These are phyloP conservation scores for Aplysina aerophoba DNA, from an alignment of 37 sponge, comb jelly and placozoan species.

Conservation along the genomic window DNA sequence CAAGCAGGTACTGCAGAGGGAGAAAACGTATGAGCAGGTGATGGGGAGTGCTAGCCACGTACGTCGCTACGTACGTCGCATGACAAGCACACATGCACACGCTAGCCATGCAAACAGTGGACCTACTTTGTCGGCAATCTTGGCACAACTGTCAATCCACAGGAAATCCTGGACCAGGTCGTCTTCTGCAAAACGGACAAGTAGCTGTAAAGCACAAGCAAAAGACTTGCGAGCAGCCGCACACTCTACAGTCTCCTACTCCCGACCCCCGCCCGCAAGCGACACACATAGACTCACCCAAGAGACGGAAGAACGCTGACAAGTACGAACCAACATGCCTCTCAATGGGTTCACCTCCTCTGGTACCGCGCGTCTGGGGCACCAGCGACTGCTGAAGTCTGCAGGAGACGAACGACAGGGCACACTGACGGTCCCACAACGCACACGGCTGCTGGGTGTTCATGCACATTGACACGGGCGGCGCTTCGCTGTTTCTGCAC, in stretches of 20 bases:
- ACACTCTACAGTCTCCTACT: conserved; percentile 1
- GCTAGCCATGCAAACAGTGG: background rate
- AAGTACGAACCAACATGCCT: too few species aligned
- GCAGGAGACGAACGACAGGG: too few species aligned
- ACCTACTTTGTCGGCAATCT: conserved; percentile 79
- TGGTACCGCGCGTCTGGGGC: too few species aligned
- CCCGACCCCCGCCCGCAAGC: background rate
- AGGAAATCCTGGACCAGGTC: conserved; percentile 76
- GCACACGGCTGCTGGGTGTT: too few species aligned
- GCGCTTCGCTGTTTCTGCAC: too few species aligned
- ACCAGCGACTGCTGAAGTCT: too few species aligned
- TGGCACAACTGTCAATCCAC: conserved; percentile 79
- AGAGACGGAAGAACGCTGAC: too few species aligned
- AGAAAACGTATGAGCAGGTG: too few species aligned
- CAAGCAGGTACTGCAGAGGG: conserved; percentile 69
- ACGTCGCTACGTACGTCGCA: background rate
- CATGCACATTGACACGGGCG: too few species aligned
- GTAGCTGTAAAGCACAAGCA: background rate
- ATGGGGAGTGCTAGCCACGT: background rate
- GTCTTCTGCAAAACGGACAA: conserved; percentile 48
- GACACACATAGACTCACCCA: too few species aligned
- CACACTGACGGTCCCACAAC: too few species aligned
- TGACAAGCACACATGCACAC: background rate
- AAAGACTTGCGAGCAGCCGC: background rate
- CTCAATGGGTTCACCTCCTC: too few species aligned